Percentiles rank a stretch among this genome's conserved stretches.
phyloP scores from a whole-genome alignment of 2,888 invertebrate species.

The Heliconius charithonia region DNA sequence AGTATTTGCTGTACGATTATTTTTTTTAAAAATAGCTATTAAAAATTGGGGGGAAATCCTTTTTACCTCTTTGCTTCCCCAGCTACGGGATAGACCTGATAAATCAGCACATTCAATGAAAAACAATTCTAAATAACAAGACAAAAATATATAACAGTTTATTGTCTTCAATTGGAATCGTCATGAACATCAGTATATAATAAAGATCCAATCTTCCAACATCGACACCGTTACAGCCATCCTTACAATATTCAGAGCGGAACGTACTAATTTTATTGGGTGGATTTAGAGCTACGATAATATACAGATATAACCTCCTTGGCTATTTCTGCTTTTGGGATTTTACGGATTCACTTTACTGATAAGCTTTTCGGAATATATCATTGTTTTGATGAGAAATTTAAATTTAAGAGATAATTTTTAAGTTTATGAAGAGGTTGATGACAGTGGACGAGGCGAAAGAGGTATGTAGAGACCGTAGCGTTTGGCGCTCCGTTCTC shows the following conservation, averaged over 20 bases:
- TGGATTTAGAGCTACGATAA: constrained; percentile 72
- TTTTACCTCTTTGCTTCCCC: no score
- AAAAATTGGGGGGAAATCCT: no score
- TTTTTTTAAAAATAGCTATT: no score
- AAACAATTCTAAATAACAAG: neutral
- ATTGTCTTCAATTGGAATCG: neutral
- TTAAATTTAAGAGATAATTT: neutral
- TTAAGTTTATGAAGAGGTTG: no score
- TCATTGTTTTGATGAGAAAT: constrained; percentile 26
- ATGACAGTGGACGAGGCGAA: no score
- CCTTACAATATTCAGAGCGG: constrained; percentile 60
- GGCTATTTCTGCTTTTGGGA: constrained; percentile 47
- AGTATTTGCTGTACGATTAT: no score
- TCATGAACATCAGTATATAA: neutral
- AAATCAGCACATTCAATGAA: no score
- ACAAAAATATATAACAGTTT: neutral
- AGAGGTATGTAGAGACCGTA: no score
- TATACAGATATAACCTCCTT: constrained; percentile 61
- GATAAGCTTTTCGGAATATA: constrained; percentile 40
- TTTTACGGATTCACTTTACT: constrained; percentile 46
- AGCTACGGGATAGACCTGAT: no score
- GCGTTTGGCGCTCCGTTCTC: no score
- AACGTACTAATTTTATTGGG: constrained; percentile 75
- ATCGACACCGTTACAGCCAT: constrained; percentile 51
- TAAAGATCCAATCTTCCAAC: neutral